Evolutionary conservation across 2,797 vertebrate genomes (phyloP).

Genomic region (Microchirus variegatus): DNA sequence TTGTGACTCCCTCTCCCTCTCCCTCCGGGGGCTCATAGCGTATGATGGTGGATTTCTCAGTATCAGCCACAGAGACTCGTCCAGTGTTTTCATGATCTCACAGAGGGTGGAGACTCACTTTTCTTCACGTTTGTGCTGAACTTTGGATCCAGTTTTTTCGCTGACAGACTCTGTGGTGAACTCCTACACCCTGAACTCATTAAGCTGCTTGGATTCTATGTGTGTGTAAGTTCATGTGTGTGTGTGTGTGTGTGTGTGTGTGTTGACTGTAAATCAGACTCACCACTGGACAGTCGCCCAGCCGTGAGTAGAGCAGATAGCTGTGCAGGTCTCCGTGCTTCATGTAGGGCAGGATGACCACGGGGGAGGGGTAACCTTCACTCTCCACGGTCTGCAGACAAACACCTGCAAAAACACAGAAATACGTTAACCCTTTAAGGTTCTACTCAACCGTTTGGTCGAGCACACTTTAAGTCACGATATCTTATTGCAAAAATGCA

Average conservation of each 20-base stretch:
- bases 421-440: no score
- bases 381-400: constrained; percentile 92
- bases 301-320: constrained; percentile 91
- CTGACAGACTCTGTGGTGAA: constrained; percentile 42
- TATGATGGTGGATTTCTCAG: constrained; percentile 23
- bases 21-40: constrained; percentile 41
- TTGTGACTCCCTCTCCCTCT: constrained; percentile 55
- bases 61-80: not conserved
- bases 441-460: no score
- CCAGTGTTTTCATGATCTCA: constrained; percentile 41
- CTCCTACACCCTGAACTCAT: constrained; percentile 23
- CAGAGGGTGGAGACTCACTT: constrained; percentile 2
- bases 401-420: constrained; percentile 83
- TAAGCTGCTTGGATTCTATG: constrained; percentile 12
- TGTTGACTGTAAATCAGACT: constrained; percentile 38
- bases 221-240: not conserved
- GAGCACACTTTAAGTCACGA: no score
- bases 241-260: not conserved
- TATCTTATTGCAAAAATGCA: no score
- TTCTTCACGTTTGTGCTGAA: constrained; percentile 26
- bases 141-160: constrained; percentile 50
- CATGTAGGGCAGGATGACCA: constrained; percentile 94
- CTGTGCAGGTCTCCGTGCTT: constrained; percentile 94
- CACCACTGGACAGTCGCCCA: constrained; percentile 90
- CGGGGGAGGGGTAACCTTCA: constrained; percentile 91